A percentile compares a stretch with the other conserved stretches of the same genome.
Conservation (phyloP, 2,888 invertebrate genomes). For the Ophioninae sp. region DNA sequence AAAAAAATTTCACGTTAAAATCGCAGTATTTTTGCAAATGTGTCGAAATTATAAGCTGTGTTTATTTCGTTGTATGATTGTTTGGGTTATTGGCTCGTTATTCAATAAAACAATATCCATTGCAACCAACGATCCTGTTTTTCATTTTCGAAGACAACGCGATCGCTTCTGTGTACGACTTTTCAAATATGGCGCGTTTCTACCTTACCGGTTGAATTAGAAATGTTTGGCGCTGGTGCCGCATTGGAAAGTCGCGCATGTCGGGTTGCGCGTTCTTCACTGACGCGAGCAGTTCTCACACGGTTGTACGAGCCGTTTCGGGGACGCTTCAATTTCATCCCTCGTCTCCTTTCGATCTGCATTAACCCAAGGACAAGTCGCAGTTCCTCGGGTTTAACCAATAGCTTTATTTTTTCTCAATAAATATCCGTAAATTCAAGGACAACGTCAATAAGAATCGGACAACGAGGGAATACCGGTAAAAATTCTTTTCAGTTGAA, state of each 20-base stretch:
- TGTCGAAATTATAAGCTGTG: too few species aligned
- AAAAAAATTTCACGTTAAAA: neutral
- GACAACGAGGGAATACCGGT: conserved; percentile 40
- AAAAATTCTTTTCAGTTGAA: conserved; percentile 29
- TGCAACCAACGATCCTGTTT: too few species aligned
- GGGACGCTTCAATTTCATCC: conserved; percentile 33
- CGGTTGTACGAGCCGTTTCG: conserved; percentile 23
- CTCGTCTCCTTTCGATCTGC: conserved; percentile 10
- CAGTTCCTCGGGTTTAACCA: neutral
- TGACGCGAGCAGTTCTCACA: neutral
- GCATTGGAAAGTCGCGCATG: conserved; percentile 16
- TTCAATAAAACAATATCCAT: too few species aligned
- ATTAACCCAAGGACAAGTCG: neutral
- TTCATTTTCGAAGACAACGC: too few species aligned
- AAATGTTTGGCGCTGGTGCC: neutral
- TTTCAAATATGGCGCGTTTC: conserved; percentile 2
- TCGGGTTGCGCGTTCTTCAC: neutral
- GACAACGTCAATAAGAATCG: conserved; percentile 12
- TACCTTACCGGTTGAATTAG: too few species aligned
- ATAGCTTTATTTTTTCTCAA: conserved; percentile 1
- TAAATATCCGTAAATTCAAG: conserved; percentile 5
- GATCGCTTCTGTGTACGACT: too few species aligned
- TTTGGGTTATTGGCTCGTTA: too few species aligned
- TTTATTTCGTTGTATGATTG: too few species aligned
- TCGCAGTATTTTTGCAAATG: too few species aligned